Base-by-base conservation (phyloP, 2,113 vertebrate genomes). In the Eolophus roseicapilla region DNA sequence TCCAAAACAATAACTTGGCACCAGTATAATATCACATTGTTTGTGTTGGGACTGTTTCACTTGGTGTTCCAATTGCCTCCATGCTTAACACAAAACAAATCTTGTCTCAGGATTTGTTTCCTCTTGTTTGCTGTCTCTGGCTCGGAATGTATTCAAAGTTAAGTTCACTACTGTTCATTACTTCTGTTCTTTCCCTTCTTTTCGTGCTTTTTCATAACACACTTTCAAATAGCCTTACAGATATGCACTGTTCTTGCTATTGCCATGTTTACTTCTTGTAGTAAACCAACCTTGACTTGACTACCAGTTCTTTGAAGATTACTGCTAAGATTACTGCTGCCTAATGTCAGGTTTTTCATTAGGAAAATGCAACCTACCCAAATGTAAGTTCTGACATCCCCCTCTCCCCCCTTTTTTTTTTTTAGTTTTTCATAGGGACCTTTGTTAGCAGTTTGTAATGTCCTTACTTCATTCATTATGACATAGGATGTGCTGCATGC, bases 21-120 rank as follows among this genome's bases (percentile, higher is more conserved):
- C 78, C 70, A 95, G 35, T 71, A 8, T 82, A 76, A 21, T 57
- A 82, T 21, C 79, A 68, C 39, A 25, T 39, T 84, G 64, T 86
- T 94, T 93, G 43, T 88, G 46, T 77, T 96, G 86, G 81, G 86
- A 85, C 31, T 57, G 70, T 93, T 96, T 91, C 73, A 80, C 74
- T 95, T 91, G 82, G 53, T 94, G 63, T 93, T 93, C 71, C 60
- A 65, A 0, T 70, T 80, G 41, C 67, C 62, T 96, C 59, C 85
- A 76, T 87, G 68, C 88, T 86, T 57, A 33, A 28, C 77, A 82
- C 82, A 95, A 95, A 97, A 91, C 93, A 96, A 95, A 95, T 93
- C 88, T 93, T 92, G 91, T 80, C 79, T 83, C 55, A 77, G 89
- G 84, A 95, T 95, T 94, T 95, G 96, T 95, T 95, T 96, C 90